Evolutionary conservation across 2,888 invertebrate genomes (phyloP), one percentile per base, ranked within the genome.

Genomic region (Hecatera dysodea): DNA sequence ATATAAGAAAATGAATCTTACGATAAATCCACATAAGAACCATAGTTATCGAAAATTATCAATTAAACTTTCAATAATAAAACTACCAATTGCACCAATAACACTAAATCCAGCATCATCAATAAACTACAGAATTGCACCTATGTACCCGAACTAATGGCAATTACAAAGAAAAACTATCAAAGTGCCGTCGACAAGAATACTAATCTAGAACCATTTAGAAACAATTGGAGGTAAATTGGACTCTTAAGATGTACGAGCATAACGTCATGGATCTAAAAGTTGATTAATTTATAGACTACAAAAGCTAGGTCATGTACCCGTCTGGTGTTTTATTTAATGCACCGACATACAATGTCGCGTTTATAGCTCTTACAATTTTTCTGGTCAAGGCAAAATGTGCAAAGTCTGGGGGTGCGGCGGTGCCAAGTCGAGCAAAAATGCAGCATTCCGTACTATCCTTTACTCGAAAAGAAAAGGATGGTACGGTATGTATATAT

Each of bases 131-230:
- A n/a, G 17, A 82, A 77, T 63, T 72, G 63, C 66, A 67, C 56
- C 42, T 69, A 36, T 56, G 67, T 46, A 71, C 29, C 19, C 29
- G n/a, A 64, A 15, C 59, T 17, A 73, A 72, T 56, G 12, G 70
- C 72, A 56, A 75, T 73, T 70, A 75, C 72, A 72, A 82, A 77
- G 78, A 74, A 84, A 84, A 80, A 80, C 83, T 77, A 83, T 82
- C 60, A 82, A 80, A 85, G 73, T 46, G 67, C 60, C 70, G 69
- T 29, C 64, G 75, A 71, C 59, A 64, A 33, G 80, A 83, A 85
- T 83, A 83, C 71, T 78, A 85, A 84, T 85, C 71, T 76, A 70
- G 33, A 63, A 67, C 63, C 73, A 67, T 83, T 85, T 78, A 86
- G 67, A 70, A 72, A 63, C 78, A 75, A 82, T 86, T 84, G 82